A percentile compares a stretch with the other conserved stretches of the same genome.
These are phyloP conservation scores for Chelonia mydas DNA, from an alignment of 2,797 vertebrate genomes.

Conservation along the genomic window DNA sequence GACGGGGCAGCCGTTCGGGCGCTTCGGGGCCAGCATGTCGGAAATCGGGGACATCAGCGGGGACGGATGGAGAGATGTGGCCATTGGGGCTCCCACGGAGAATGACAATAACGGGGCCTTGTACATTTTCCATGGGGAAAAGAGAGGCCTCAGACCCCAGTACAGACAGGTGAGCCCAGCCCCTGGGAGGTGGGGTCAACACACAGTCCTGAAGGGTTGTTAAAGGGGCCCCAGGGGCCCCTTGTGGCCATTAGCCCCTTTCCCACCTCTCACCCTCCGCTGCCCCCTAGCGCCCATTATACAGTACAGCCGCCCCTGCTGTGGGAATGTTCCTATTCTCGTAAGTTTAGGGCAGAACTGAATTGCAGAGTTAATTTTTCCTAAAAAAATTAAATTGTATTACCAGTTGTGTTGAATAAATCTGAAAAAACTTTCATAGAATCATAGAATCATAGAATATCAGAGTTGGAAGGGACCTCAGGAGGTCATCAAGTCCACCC, in stretches of 20 bases:
- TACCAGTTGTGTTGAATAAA: too few species aligned
- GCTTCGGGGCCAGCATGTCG: slow-evolving; percentile 79
- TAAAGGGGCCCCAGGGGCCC: neutral
- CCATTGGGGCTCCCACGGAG: slow-evolving; percentile 85
- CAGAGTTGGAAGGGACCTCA: too few species aligned
- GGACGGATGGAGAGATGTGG: slow-evolving; percentile 79
- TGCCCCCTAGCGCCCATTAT: neutral
- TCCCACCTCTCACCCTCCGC: neutral
- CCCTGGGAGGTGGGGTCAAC: neutral
- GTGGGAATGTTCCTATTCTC: too few species aligned
- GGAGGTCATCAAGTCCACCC: too few species aligned
- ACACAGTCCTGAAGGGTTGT: neutral
- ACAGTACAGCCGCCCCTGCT: too few species aligned
- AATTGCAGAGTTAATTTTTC: too few species aligned
- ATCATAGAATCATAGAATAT: too few species aligned
- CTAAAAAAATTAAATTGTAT: too few species aligned
- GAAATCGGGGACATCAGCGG: slow-evolving; percentile 80
- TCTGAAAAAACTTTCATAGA: too few species aligned
- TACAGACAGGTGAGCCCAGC: slow-evolving; percentile 38
- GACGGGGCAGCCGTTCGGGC: slow-evolving; percentile 3
- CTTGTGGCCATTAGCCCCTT: neutral
- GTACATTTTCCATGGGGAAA: slow-evolving; percentile 81
- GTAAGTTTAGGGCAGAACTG: too few species aligned
- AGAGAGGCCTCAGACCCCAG: neutral
- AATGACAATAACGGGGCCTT: slow-evolving; percentile 80